Evolutionary conservation across 2,888 invertebrate species (phyloP).

Genomic region (Mythimna loreyi): DNA sequence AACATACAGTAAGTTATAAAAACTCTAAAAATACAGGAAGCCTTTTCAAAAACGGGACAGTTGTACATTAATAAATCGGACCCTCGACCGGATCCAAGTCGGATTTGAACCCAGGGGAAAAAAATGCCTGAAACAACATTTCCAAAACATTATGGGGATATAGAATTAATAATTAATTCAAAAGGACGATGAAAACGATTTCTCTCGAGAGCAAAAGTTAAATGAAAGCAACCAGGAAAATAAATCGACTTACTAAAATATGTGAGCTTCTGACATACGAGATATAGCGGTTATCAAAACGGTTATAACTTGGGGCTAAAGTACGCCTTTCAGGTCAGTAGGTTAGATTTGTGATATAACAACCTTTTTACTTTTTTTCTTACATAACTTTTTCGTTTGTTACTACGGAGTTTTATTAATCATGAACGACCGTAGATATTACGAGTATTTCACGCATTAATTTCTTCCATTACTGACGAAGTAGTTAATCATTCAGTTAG

Average conservation of each 20-base stretch:
- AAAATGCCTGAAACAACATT: constrained; percentile 17
- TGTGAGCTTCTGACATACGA: background rate
- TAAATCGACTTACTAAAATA: constrained; percentile 2
- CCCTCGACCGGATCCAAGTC: background rate
- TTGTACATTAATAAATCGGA: constrained; percentile 22
- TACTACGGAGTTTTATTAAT: constrained; percentile 11
- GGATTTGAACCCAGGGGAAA: background rate
- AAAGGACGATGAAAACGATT: constrained; percentile 24
- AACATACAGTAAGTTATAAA: too few relatives aligned
- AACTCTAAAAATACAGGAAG: too few relatives aligned
- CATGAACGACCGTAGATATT: constrained; percentile 2
- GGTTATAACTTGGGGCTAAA: constrained; percentile 9
- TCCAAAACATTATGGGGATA: constrained; percentile 2
- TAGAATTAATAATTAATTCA: constrained; percentile 45
- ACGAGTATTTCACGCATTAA: constrained; percentile 4
- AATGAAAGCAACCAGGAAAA: background rate
- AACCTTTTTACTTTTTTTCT: background rate
- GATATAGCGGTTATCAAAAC: constrained; percentile 1
- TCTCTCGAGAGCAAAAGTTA: constrained; percentile 20
- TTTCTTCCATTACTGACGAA: background rate
- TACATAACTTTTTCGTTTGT: constrained; percentile 4
- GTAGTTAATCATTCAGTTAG: constrained; percentile 16
- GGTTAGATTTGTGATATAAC: constrained; percentile 5
- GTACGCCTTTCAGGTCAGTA: constrained; percentile 28
- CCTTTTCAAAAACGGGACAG: too few relatives aligned